Evolutionary conservation across 2,113 vertebrate species (phyloP).

Genomic region (Psophia crepitans): DNA sequence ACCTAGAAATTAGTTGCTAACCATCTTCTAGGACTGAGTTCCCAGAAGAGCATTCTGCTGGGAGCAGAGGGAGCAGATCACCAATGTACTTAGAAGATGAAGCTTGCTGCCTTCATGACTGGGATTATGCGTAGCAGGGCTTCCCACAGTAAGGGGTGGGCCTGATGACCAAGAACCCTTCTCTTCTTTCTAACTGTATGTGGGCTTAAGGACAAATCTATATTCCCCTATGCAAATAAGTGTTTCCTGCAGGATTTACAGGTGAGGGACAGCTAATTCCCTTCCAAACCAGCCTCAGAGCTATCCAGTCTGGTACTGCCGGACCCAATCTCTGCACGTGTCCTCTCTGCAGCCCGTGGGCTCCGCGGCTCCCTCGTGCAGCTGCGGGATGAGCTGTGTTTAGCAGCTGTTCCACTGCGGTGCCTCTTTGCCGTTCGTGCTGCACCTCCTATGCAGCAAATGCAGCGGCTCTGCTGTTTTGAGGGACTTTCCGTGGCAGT

Average conservation of each 20-base stretch:
- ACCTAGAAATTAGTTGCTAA: conserved; percentile 52
- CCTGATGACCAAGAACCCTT: neutral
- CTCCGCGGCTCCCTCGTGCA: accelerated
- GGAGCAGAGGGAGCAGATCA: neutral
- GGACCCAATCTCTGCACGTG: neutral
- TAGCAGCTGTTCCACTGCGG: accelerated
- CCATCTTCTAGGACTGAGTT: conserved; percentile 21
- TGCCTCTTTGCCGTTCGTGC: accelerated
- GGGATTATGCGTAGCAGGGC: neutral
- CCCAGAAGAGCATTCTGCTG: neutral
- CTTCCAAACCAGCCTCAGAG: neutral
- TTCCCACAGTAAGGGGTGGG: neutral
- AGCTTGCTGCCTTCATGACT: neutral
- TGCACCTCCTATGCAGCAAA: neutral
- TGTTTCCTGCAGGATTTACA: neutral
- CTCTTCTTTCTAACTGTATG: neutral
- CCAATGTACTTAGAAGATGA: neutral
- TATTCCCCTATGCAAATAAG: neutral
- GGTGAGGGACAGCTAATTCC: neutral
- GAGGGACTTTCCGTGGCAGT: neutral
- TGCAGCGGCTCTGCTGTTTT: neutral
- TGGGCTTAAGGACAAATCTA: neutral
- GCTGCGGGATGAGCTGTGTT: neutral
- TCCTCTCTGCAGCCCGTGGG: neutral
- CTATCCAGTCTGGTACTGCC: neutral